Evolutionary conservation across 2,113 vertebrate genomes (phyloP).

Genomic region (Chauna torquata): DNA sequence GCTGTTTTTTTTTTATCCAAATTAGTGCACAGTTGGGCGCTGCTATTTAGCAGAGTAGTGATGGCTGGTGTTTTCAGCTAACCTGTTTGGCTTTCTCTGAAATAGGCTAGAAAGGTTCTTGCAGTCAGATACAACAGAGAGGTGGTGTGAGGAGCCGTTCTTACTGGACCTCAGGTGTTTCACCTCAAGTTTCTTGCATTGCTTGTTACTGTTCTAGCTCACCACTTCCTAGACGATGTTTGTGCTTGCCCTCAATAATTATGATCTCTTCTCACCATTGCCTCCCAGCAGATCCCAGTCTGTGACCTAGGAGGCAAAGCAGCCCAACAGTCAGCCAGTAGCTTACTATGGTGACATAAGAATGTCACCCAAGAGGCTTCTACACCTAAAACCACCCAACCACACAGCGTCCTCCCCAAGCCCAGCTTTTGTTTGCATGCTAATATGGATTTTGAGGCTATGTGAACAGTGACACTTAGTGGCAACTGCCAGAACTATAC

Average conservation of each 20-base stretch:
- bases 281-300: background rate
- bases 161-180: background rate
- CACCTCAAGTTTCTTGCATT: background rate
- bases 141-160: background rate
- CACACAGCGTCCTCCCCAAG: background rate
- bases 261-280: background rate
- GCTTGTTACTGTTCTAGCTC: background rate
- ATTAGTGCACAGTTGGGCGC: background rate
- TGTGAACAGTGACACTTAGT: conserved; percentile 64
- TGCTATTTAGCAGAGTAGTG: background rate
- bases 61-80: background rate
- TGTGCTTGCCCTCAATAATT: background rate
- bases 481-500: conserved; percentile 1
- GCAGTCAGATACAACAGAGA: background rate
- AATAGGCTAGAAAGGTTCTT: background rate
- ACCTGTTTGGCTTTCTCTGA: background rate
- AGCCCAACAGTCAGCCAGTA: background rate
- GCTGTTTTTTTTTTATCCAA: background rate
- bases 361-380: background rate
- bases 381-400: background rate
- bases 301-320: background rate
- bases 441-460: background rate
- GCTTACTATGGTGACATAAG: background rate
- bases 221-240: background rate
- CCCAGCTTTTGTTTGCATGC: background rate